Percentiles rank a stretch among this genome's conserved stretches.
These are phyloP conservation scores for Drosophila varians DNA, from an alignment of 1,140 invertebrate species.

Conservation along the genomic window DNA sequence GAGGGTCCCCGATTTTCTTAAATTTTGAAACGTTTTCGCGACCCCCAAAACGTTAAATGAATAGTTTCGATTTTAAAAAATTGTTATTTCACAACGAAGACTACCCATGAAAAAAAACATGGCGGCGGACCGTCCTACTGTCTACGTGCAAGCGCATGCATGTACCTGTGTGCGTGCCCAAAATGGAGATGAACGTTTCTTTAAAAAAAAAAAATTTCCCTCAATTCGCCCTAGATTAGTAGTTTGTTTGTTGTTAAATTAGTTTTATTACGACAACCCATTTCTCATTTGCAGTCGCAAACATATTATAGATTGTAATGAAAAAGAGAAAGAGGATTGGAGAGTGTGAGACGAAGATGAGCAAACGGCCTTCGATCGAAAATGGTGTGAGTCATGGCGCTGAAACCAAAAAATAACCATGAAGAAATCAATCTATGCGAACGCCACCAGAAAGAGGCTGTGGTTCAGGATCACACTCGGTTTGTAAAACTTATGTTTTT, in stretches of 20 bases:
- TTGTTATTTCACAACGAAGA: neutral
- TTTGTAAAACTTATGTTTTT: constrained; percentile 71
- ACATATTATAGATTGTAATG: constrained; percentile 70
- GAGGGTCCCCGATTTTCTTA: neutral
- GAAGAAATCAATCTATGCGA: constrained; percentile 28
- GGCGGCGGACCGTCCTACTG: neutral
- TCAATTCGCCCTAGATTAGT: constrained; percentile 30
- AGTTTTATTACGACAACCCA: constrained; percentile 81
- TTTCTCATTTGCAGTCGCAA: constrained; percentile 83
- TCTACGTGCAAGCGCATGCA: constrained; percentile 8
- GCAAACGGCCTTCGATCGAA: constrained; percentile 60
- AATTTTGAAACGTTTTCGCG: neutral
- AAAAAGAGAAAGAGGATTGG: constrained; percentile 52
- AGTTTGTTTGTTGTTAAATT: constrained; percentile 67
- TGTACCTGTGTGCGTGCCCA: constrained; percentile 14
- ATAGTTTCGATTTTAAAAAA: neutral
- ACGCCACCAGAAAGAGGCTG: constrained; percentile 60
- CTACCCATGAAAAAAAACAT: neutral
- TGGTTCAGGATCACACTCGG: constrained; percentile 70
- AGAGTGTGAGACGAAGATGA: constrained; percentile 66
- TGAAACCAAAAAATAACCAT: constrained; percentile 17
- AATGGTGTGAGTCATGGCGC: constrained; percentile 64
- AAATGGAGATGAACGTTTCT: constrained; percentile 7
- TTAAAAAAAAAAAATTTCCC: constrained; percentile 26
- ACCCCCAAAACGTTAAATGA: neutral